A percentile compares a stretch with the other conserved stretches of the same genome.
phyloP scores from a whole-genome alignment of 2,113 vertebrate genomes.

The Microcebus ravelobensis region DNA sequence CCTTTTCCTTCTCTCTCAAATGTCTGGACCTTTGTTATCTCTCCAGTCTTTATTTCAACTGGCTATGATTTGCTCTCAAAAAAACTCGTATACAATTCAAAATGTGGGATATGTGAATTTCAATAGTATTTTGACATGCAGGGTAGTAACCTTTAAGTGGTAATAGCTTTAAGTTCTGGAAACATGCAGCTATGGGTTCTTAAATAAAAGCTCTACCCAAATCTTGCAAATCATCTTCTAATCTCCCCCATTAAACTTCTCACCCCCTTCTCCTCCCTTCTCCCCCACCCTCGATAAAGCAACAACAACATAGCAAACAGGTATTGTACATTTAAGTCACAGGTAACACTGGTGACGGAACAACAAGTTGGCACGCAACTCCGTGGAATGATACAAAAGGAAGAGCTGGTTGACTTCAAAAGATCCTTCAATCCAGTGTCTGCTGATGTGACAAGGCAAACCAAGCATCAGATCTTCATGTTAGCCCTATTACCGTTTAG shows the following conservation, averaged over 20 bases:
- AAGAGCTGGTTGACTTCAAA: constrained; percentile 75
- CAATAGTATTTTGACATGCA: constrained; percentile 63
- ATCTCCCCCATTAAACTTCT: neutral
- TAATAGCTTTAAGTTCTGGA: neutral
- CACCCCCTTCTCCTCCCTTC: too few relatives aligned
- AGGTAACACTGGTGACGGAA: constrained; percentile 82
- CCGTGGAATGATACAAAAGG: constrained; percentile 82
- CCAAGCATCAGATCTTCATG: constrained; percentile 32
- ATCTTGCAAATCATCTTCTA: neutral
- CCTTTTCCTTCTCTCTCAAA: constrained; percentile 41
- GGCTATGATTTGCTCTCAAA: constrained; percentile 52
- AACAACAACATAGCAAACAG: constrained; percentile 84
- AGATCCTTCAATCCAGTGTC: constrained; percentile 61
- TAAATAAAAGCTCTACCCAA: constrained; percentile 26
- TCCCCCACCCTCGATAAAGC: constrained; percentile 66
- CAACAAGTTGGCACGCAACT: constrained; percentile 84
- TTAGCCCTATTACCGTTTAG: neutral
- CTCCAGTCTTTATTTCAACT: constrained; percentile 48
- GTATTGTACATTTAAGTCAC: constrained; percentile 81
- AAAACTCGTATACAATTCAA: neutral
- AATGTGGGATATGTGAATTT: constrained; percentile 4
- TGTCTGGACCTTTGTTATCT: constrained; percentile 42
- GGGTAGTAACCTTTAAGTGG: constrained; percentile 54
- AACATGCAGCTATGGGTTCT: constrained; percentile 43
- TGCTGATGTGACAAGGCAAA: constrained; percentile 68